Evolutionary conservation across 1,140 invertebrate species (phyloP).

Genomic region (Triops cancriformis): DNA sequence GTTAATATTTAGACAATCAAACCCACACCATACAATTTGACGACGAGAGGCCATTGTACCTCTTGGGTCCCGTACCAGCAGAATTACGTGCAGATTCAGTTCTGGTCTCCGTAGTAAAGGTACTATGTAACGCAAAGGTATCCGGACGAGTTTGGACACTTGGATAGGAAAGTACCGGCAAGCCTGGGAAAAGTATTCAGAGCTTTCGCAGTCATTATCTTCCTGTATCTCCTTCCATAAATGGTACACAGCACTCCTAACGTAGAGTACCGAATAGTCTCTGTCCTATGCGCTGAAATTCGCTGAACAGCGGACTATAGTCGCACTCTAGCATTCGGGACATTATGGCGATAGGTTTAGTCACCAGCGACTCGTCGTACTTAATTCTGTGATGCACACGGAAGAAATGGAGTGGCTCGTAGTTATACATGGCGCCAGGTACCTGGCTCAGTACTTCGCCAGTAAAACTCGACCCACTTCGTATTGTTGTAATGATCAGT

Average conservation of each 20-base stretch:
- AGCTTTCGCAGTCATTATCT: background rate
- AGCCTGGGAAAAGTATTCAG: background rate
- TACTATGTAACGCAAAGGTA: background rate
- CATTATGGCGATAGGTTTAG: background rate
- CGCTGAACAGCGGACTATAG: too few species aligned
- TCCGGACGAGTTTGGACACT: background rate
- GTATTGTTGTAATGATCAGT: background rate
- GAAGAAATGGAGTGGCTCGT: background rate
- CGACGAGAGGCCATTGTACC: slow-evolving; percentile 1
- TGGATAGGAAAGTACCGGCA: background rate
- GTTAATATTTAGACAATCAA: background rate
- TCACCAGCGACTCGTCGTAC: background rate
- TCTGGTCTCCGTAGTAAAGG: background rate
- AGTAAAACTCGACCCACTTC: background rate
- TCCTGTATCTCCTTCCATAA: background rate
- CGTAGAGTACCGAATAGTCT: background rate
- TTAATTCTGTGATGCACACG: background rate
- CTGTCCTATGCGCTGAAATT: too few species aligned
- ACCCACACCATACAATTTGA: background rate
- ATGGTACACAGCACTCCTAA: background rate
- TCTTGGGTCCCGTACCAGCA: slow-evolving; percentile 16
- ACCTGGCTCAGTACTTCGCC: background rate
- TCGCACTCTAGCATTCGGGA: background rate
- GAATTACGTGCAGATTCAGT: background rate
- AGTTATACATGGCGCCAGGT: background rate